Conservation (phyloP, 2,113 vertebrate species). For the Oplegnathus fasciatus region DNA sequence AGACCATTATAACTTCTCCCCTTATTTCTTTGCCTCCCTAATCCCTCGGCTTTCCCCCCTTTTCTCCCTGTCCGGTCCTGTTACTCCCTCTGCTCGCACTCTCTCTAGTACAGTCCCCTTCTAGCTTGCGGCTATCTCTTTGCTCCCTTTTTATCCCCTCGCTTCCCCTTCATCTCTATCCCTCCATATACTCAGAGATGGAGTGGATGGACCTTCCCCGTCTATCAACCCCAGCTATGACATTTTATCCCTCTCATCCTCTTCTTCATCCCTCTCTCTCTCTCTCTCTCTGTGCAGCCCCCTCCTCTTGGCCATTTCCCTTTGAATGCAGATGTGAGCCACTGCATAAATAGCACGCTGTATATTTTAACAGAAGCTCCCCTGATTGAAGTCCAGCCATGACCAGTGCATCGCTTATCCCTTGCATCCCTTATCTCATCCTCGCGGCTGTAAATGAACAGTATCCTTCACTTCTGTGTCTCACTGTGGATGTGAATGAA, state of each 20-base stretch:
- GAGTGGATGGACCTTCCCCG: constrained; percentile 67
- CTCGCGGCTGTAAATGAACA: constrained; percentile 58
- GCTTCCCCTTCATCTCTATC: constrained; percentile 63
- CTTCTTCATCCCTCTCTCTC: constrained; percentile 39
- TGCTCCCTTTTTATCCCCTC: constrained; percentile 60
- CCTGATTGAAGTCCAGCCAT: constrained; percentile 74
- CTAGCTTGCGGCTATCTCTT: constrained; percentile 53
- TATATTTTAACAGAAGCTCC: constrained; percentile 62
- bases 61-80: constrained; percentile 10
- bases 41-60: constrained; percentile 44
- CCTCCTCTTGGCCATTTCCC: constrained; percentile 36
- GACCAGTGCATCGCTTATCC: constrained; percentile 69
- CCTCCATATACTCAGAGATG: constrained; percentile 58
- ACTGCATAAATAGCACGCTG: constrained; percentile 67
- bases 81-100: constrained; percentile 39
- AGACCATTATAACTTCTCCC: constrained; percentile 53
- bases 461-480: constrained; percentile 58
- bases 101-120: constrained; percentile 53
- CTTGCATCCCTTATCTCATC: constrained; percentile 62
- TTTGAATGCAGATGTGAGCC: constrained; percentile 75
- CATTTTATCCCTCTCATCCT: constrained; percentile 77
- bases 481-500: constrained; percentile 61
- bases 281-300: constrained; percentile 13
- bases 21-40: constrained; percentile 54
- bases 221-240: constrained; percentile 68